Base-by-base conservation (phyloP, 2,888 invertebrate genomes). In the Baccha elongata region DNA sequence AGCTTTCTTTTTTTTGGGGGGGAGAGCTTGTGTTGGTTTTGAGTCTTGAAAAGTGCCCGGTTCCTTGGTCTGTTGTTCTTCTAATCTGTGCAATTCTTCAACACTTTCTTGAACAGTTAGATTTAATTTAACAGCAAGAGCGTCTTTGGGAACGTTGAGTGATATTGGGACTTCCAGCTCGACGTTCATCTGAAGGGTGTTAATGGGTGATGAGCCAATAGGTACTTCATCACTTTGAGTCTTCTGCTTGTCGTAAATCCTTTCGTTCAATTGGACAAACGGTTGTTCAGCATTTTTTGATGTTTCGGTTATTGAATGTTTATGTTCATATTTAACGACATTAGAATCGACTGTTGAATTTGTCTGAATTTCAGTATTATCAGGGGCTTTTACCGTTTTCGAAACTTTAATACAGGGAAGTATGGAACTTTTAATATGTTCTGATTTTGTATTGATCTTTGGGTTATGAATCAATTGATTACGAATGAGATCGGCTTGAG, bases 1-100 rank as follows among this genome's bases (percentile, higher is more conserved):
- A 2, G 88, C 85, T 72, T 88, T 6, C 88, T 86, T 29, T 87
- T 87, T 44, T 88, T 89, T 5, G 19, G 21, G 4, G 64, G 19
- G 21, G 4, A 58, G 5, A 1, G n/a, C 46, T 13, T 3, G 17
- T 42, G 46, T 8, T 29, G 40, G 5, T 37, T 40, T 10, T 0
- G 21, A 13, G 6, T 15, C 21, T 32, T 72, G 13, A 1, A 13
- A 3, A 23, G 46, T 48, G 8, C 11, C 35, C n/a, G 29, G 21
- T 44, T 55, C 44, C 21, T 46, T 44, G 13, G 21, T 11, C 8
- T 58, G 23, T 29, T 60, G n/a, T 3, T 60, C 26, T 44, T 60
- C 48, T 11, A 64, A 29, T 32, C 35, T 29, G 1, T 64, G 46
- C 13, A 64, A 48, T 46, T 64, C 64, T 5, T 64, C 48, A 3